These are phyloP conservation scores for Parnassius apollo DNA, from an alignment of 2,888 invertebrate genomes.

Conservation along the genomic window DNA sequence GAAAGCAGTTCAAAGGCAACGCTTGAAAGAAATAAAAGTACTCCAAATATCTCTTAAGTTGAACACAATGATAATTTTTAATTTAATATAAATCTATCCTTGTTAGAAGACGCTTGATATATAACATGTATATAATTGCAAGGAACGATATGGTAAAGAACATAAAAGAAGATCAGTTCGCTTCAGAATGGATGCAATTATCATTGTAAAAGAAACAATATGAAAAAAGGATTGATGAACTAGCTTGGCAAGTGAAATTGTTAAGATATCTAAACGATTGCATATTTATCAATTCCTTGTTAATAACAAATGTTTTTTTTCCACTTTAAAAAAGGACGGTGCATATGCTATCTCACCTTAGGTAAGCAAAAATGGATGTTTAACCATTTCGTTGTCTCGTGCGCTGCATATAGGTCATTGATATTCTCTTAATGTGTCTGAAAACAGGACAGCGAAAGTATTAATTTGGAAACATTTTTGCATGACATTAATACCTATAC, in stretches of 20 bases:
- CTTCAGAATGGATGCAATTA: not conserved
- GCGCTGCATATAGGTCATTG: no score
- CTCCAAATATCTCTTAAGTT: constrained; percentile 56
- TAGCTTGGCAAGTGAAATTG: not conserved
- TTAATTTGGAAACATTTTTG: not conserved
- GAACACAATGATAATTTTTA: constrained; percentile 25
- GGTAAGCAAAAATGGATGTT: not conserved
- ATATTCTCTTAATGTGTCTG: no score
- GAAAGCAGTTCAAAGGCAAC: constrained; percentile 83
- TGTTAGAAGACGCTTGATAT: constrained; percentile 17
- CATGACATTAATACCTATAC: constrained; percentile 35
- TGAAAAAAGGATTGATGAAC: not conserved
- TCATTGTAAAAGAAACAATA: not conserved
- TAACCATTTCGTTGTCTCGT: no score
- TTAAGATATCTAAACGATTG: not conserved
- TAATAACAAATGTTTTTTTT: not conserved
- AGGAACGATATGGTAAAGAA: not conserved
- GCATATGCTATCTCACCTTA: not conserved
- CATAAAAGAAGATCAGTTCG: not conserved
- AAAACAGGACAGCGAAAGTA: not conserved
- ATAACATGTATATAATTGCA: constrained; percentile 12
- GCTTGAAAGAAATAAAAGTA: constrained; percentile 71
- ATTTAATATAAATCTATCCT: constrained; percentile 27
- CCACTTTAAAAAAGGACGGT: not conserved
- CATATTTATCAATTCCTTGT: constrained; percentile 2